Conservation (phyloP, 2,888 invertebrate genomes). For the Amblyjoppa fuscipennis region DNA sequence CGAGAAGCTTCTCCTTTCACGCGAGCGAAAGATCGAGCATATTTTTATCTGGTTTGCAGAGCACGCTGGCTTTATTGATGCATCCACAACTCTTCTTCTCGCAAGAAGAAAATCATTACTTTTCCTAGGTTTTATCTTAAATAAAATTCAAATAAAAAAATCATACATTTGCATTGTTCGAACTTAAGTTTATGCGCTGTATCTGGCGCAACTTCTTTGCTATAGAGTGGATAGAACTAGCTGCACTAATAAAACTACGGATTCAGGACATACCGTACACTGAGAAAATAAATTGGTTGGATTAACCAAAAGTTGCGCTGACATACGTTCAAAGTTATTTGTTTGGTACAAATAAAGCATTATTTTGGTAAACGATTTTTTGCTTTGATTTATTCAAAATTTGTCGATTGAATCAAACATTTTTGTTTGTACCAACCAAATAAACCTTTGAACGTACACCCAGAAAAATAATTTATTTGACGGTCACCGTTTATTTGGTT, state of each 20-base stretch:
- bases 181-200: not conserved
- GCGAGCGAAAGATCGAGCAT: not conserved
- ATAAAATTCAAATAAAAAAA: not conserved
- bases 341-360: no score
- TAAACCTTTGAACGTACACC: no score
- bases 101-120: not conserved
- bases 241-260: not conserved
- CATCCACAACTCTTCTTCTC: not conserved
- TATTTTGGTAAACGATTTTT: no score
- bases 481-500: no score
- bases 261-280: not conserved
- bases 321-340: no score
- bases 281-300: no score
- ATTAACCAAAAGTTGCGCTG: no score
- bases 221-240: not conserved
- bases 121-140: not conserved
- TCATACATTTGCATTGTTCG: not conserved
- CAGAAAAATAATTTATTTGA: no score
- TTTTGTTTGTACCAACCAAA: no score
- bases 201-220: not conserved
- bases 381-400: no score
- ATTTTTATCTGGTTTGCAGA: not conserved
- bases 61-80: not conserved
- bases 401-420: no score
- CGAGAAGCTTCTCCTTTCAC: constrained; percentile 5